Conservation (phyloP, 2,113 vertebrate species). For the Neogale vison region DNA sequence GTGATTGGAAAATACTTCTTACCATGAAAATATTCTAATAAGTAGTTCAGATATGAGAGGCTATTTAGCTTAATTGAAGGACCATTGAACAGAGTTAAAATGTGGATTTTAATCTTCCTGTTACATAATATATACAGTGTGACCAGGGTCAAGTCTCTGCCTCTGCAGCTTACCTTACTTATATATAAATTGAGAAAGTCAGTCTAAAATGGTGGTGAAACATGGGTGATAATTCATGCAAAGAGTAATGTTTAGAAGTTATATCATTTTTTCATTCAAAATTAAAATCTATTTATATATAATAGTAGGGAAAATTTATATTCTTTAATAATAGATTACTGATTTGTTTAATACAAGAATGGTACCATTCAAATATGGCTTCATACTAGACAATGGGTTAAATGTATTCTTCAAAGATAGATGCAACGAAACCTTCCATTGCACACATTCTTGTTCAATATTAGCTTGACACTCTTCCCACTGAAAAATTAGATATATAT, state of each 20-base stretch:
- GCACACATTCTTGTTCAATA: background rate
- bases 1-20: background rate
- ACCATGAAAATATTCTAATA: constrained; percentile 5
- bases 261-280: background rate
- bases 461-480: background rate
- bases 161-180: background rate
- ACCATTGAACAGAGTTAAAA: background rate
- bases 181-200: background rate
- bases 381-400: background rate
- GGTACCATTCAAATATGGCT: background rate
- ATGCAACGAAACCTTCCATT: background rate
- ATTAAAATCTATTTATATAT: background rate
- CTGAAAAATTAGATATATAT: background rate
- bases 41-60: background rate
- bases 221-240: background rate
- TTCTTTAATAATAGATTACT: background rate
- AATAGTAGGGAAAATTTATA: background rate
- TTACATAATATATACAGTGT: background rate
- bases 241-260: background rate
- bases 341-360: background rate
- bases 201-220: background rate
- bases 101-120: background rate
- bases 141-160: background rate
- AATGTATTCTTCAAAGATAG: background rate
- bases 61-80: constrained; percentile 11